Conservation (phyloP, 2,797 vertebrate genomes). For the Synanceia verrucosa region DNA sequence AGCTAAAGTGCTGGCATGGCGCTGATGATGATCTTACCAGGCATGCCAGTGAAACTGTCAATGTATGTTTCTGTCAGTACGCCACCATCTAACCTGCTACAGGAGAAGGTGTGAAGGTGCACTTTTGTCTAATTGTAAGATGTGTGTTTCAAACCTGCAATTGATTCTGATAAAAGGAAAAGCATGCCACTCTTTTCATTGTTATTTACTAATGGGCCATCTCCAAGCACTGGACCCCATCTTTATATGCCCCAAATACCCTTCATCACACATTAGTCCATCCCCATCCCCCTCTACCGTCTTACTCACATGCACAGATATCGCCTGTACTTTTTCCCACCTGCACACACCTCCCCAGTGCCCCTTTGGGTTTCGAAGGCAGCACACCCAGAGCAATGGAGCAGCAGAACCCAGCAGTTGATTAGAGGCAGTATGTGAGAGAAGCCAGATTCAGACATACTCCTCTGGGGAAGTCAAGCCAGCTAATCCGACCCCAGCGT, state of each 20-base stretch:
- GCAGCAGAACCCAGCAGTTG: slow-evolving; percentile 63
- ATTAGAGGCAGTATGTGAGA: slow-evolving; percentile 59
- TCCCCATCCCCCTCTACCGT: not conserved
- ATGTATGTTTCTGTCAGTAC: slow-evolving; percentile 58
- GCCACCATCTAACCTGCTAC: slow-evolving; percentile 37
- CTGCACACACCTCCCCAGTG: slow-evolving; percentile 21
- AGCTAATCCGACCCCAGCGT: slow-evolving; percentile 67
- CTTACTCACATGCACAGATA: slow-evolving; percentile 11
- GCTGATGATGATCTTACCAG: slow-evolving; percentile 61
- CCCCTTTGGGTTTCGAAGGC: slow-evolving; percentile 36
- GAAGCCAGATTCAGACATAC: slow-evolving; percentile 59
- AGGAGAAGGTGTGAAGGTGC: slow-evolving; percentile 23
- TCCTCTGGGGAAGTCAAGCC: slow-evolving; percentile 62
- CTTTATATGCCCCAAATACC: not conserved
- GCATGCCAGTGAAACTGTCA: slow-evolving; percentile 65
- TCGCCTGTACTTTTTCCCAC: slow-evolving; percentile 22
- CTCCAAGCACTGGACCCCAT: not conserved
- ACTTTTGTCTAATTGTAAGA: slow-evolving; percentile 36
- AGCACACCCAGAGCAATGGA: slow-evolving; percentile 48
- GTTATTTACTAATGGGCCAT: slow-evolving; percentile 13
- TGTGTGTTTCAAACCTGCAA: not conserved
- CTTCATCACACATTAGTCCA: slow-evolving; percentile 8
- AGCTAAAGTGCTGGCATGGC: slow-evolving; percentile 43
- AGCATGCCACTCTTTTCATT: not conserved
- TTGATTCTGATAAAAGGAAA: not conserved